Evolutionary conservation across 2,113 vertebrate species (phyloP).

Genomic region (Lophura nycthemera): DNA sequence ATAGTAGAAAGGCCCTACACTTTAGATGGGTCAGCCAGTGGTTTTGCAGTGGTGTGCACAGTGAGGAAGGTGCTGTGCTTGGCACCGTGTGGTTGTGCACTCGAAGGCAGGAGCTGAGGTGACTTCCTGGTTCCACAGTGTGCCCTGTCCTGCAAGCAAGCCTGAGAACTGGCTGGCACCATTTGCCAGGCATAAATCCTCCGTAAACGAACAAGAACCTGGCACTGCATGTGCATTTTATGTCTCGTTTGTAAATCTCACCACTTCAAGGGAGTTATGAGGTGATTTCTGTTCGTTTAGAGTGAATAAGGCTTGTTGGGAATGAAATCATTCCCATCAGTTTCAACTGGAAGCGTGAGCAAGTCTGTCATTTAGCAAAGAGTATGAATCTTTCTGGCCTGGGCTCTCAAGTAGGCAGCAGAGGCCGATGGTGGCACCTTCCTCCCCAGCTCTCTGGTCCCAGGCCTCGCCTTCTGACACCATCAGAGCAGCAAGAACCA

Average conservation of each 20-base stretch:
- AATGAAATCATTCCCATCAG: not conserved
- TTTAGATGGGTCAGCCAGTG: not conserved
- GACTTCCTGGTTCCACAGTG: accelerated
- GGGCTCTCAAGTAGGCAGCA: not conserved
- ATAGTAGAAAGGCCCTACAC: not conserved
- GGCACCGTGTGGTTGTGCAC: not conserved
- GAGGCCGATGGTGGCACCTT: not conserved
- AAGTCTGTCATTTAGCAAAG: not conserved
- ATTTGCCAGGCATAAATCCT: not conserved
- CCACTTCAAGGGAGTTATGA: not conserved
- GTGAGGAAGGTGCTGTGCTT: not conserved
- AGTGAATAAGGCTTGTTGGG: not conserved
- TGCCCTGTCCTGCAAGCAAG: not conserved
- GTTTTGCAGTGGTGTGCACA: not conserved
- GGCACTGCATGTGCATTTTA: accelerated
- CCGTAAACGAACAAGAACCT: not conserved
- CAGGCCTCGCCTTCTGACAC: not conserved
- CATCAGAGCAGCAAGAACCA: not conserved
- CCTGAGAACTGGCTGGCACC: not conserved
- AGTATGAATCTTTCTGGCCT: not conserved
- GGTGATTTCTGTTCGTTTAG: not conserved
- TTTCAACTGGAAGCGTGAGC: not conserved
- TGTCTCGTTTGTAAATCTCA: conserved; percentile 13
- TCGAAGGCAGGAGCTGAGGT: not conserved
- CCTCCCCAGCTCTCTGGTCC: not conserved